Conservation (phyloP, 2,888 invertebrate genomes). For the Drosophila phalerata region DNA sequence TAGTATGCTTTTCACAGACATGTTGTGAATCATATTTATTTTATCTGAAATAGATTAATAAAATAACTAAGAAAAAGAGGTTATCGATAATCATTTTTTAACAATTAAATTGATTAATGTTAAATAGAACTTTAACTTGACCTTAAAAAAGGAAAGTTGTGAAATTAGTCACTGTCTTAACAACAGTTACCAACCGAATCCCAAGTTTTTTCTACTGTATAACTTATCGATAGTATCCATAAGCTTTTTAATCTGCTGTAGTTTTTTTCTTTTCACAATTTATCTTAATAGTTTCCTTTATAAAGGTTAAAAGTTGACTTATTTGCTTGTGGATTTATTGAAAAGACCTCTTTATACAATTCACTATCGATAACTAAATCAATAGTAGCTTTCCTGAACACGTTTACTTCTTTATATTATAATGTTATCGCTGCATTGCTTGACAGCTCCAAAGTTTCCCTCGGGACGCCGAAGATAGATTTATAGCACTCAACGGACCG, state of each 20-base stretch:
- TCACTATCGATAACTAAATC: constrained; percentile 8
- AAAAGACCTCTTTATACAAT: neutral
- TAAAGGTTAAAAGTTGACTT: neutral
- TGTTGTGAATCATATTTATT: neutral
- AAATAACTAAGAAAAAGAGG: no score
- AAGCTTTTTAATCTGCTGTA: no score
- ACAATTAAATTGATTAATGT: no score
- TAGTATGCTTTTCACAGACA: neutral
- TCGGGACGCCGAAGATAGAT: constrained; percentile 34
- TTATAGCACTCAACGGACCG: constrained; percentile 42
- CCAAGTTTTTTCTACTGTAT: neutral
- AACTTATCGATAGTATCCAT: constrained; percentile 4
- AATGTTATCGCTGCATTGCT: neutral
- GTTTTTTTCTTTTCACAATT: neutral
- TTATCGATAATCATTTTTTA: no score
- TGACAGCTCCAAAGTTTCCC: neutral
- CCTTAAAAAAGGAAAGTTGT: no score
- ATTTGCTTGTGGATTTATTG: neutral
- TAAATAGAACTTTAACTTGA: no score
- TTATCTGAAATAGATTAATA: neutral
- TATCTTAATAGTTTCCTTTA: neutral
- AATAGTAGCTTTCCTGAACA: neutral
- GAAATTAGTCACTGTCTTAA: no score
- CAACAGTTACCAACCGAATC: neutral
- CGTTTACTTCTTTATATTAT: neutral